These are phyloP conservation scores for Tromatobia lineatoria DNA, from an alignment of 2,888 invertebrate genomes.

Conservation along the genomic window DNA sequence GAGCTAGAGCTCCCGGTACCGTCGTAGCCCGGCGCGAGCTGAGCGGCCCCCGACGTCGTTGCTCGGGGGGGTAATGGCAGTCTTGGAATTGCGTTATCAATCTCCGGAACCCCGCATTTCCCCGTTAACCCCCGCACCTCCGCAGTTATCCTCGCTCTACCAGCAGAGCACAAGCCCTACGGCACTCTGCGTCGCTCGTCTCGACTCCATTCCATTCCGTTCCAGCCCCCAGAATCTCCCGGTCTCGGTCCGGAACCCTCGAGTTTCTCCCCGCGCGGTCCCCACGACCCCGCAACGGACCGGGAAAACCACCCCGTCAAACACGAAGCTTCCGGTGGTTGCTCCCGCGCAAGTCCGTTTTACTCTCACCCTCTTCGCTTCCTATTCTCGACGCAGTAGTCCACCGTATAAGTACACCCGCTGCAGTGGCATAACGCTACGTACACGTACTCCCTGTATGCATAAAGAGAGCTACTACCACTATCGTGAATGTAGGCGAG, in stretches of 20 bases:
- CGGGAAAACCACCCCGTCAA: constrained; percentile 79
- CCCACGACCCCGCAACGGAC: constrained; percentile 73
- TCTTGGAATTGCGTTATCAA: constrained; percentile 86
- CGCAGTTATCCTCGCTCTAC: constrained; percentile 70
- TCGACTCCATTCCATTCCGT: constrained; percentile 87
- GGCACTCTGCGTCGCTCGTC: constrained; percentile 73
- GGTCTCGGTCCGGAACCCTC: constrained; percentile 72
- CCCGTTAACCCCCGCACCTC: constrained; percentile 73
- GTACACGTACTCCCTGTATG: constrained; percentile 46
- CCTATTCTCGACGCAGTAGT: constrained; percentile 48
- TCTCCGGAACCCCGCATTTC: constrained; percentile 82
- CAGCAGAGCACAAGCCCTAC: constrained; percentile 70
- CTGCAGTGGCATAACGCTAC: constrained; percentile 61
- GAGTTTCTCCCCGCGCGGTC: constrained; percentile 71
- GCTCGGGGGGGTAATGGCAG: constrained; percentile 84
- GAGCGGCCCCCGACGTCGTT: constrained; percentile 79
- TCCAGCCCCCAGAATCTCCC: constrained; percentile 87
- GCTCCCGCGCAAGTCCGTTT: constrained; percentile 73
- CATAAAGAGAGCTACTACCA: constrained; percentile 54
- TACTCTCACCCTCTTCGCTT: constrained; percentile 56
- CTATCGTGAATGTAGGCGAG: constrained; percentile 47
- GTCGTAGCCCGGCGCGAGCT: constrained; percentile 66
- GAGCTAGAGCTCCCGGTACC: constrained; percentile 81
- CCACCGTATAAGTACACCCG: constrained; percentile 52
- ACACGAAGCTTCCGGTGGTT: constrained; percentile 79